Percentiles rank a stretch among this genome's conserved stretches.
These are phyloP conservation scores for Caenorhabditis sp. DNA, from an alignment of 2,888 invertebrate species.

Conservation along the genomic window DNA sequence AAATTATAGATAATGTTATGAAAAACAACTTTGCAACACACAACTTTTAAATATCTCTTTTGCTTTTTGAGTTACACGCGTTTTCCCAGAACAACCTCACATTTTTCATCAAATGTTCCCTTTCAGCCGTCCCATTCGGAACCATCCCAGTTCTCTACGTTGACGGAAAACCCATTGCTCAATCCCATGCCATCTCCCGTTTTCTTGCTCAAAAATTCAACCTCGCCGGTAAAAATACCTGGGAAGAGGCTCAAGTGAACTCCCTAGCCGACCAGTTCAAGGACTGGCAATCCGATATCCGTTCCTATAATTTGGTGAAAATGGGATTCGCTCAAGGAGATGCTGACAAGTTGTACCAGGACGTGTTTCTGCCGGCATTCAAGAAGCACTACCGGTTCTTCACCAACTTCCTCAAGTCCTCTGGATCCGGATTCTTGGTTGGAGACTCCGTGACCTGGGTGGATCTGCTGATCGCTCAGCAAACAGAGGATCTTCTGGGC, in stretches of 20 bases:
- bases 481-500: slow-evolving; percentile 63
- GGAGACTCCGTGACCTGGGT: slow-evolving; percentile 73
- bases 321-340: slow-evolving; percentile 70
- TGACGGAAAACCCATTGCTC: slow-evolving; percentile 72
- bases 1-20: too few species aligned
- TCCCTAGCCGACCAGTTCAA: slow-evolving; percentile 72
- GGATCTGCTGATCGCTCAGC: slow-evolving; percentile 74
- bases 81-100: too few species aligned
- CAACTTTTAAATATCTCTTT: too few species aligned
- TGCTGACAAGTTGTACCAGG: slow-evolving; percentile 48
- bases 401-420: slow-evolving; percentile 48
- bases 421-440: slow-evolving; percentile 73
- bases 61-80: too few species aligned
- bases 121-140: slow-evolving; percentile 71
- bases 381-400: slow-evolving; percentile 36
- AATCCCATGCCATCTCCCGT: slow-evolving; percentile 71
- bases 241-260: slow-evolving; percentile 72
- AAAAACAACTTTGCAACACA: too few species aligned
- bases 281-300: slow-evolving; percentile 64
- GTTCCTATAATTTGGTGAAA: slow-evolving; percentile 59
- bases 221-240: slow-evolving; percentile 69
- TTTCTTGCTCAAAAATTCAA: slow-evolving; percentile 70
- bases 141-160: slow-evolving; percentile 73
- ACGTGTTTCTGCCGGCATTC: slow-evolving; percentile 50
- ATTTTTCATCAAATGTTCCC: too few species aligned